A percentile compares a stretch with the other conserved stretches of the same genome.
Conservation (phyloP, 2,888 invertebrate species). For the Nipponacmea schrenckii region DNA sequence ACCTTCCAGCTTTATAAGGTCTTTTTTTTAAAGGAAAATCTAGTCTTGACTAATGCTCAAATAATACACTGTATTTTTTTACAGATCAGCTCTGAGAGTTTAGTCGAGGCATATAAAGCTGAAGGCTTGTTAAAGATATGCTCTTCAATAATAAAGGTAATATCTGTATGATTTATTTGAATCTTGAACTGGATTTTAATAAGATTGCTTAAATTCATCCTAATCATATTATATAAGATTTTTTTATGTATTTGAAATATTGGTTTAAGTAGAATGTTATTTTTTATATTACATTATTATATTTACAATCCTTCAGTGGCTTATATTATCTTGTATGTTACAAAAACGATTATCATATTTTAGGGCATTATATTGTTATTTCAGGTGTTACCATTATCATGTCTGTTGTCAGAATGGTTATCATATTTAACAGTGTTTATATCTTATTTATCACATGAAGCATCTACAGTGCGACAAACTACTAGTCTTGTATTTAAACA, state of each 20-base stretch:
- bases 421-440: conserved; percentile 56
- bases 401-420: conserved; percentile 55
- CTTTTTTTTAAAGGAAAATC: too few species aligned
- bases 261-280: too few species aligned
- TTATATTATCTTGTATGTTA: background rate
- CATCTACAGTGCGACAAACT: conserved; percentile 64
- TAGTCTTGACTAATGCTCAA: too few species aligned
- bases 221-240: too few species aligned
- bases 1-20: too few species aligned
- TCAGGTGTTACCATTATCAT: conserved; percentile 54
- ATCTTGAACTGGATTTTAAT: too few species aligned
- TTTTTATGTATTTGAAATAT: too few species aligned
- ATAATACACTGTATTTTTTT: too few species aligned
- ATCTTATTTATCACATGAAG: conserved; percentile 61
- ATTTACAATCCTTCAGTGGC: too few species aligned
- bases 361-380: too few species aligned
- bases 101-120: conserved; percentile 61
- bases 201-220: too few species aligned
- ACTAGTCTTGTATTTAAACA: conserved; percentile 62
- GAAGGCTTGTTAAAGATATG: conserved; percentile 63
- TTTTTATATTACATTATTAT: too few species aligned
- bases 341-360: background rate
- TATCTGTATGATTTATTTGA: background rate
- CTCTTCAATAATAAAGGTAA: conserved; percentile 62
- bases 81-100: conserved; percentile 13